Evolutionary conservation across 2,888 invertebrate genomes (phyloP), one percentile per base, ranked within the genome.

Genomic region (Cabera pusaria): DNA sequence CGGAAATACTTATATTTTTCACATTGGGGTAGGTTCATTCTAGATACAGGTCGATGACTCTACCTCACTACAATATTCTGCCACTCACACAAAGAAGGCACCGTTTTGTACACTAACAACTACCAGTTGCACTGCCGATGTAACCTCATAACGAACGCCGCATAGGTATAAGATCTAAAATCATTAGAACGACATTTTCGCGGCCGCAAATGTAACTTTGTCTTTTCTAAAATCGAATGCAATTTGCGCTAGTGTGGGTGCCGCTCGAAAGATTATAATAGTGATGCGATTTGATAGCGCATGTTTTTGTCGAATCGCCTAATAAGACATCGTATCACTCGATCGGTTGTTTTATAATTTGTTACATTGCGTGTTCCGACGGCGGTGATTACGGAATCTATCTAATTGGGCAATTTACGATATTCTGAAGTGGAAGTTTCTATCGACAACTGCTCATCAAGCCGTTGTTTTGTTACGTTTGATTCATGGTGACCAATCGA

Each of bases 11-110:
- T 43, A 46, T 48, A 80, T 75, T 81, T 81, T 82, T 80, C 74
- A 65, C 60, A 68, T 85, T 85, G 85, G 80, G 85, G 79, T 85
- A 86, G 86, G 86, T 80, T 80, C 67, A 56, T 49, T 51, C 48
- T 37, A 67, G 76, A 73, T 71, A 72, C 74, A 72, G 84, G 82
- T 85, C 85, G 74, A 71, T 73, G 85, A 83, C 86, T 79, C 52
- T 53, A 61, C 61, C 64, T 62, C 10, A 25, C 40, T 16, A 27
- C 31, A 35, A 16, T 31, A 14, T 35, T 20, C 35, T 21, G 22
- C 18, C 63, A 56, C 67, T 52, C 59, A 63, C 59, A 62, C 48
- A 16, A 22, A 49, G 50, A 54, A 52, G 56, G 53, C 51, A 56
- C 58, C 61, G 55, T 61, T 59, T 64, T 58, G 60, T 49, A 44